Percentiles rank a stretch among this genome's conserved stretches.
Conservation (phyloP, 2,888 invertebrate genomes). For the Monoplex corrugatus region DNA sequence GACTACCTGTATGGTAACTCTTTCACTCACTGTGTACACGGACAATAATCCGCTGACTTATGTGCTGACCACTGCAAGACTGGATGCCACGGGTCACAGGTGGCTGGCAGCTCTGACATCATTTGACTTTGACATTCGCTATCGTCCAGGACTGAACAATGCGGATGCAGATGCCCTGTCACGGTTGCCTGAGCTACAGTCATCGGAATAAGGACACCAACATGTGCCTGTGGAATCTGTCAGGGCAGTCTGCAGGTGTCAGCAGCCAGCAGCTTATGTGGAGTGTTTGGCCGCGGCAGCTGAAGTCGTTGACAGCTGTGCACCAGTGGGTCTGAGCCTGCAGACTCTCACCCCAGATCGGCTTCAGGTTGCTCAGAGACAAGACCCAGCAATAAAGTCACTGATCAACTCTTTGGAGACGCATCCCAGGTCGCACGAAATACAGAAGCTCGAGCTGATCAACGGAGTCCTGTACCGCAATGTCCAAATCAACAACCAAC, state of each 20-base stretch:
- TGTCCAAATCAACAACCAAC: not conserved
- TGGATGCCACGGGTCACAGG: conserved; percentile 43
- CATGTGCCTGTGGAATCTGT: conserved; percentile 6
- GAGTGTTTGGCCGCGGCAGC: no score
- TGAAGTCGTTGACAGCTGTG: not conserved
- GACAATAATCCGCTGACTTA: conserved; percentile 47
- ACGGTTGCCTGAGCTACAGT: not conserved
- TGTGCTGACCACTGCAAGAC: conserved; percentile 35
- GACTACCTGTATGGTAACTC: conserved; percentile 36
- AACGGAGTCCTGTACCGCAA: conserved; percentile 23
- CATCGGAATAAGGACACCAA: not conserved
- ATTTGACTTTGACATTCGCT: conserved; percentile 40
- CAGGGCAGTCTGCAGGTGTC: not conserved
- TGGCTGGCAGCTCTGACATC: conserved; percentile 44
- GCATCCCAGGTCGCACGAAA: not conserved
- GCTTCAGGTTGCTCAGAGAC: not conserved
- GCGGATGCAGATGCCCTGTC: conserved; percentile 41
- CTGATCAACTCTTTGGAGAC: not conserved
- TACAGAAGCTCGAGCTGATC: not conserved
- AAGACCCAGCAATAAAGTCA: not conserved
- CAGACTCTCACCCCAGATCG: not conserved
- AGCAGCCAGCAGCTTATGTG: not conserved
- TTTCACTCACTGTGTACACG: conserved; percentile 5
- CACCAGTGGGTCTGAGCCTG: not conserved
- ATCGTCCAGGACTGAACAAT: conserved; percentile 36